Percentiles rank a stretch among this genome's conserved stretches.
Conservation (phyloP, 2,797 vertebrate genomes). For the Melanotaenia trifasciata region DNA sequence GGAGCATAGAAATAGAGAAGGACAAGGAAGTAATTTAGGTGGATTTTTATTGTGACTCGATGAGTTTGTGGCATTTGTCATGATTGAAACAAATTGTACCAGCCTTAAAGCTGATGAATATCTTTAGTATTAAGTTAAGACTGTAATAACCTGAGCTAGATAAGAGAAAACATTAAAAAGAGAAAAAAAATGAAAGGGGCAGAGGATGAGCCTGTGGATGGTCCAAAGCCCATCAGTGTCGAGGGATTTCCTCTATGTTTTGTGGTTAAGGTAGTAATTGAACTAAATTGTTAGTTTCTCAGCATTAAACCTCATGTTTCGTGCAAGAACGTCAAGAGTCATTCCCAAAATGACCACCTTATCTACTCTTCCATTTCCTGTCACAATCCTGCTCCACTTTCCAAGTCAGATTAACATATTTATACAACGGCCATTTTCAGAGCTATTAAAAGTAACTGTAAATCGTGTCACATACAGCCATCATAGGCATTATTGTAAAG, state of each 20-base stretch:
- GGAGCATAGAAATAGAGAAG: constrained; percentile 38
- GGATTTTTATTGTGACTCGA: constrained; percentile 61
- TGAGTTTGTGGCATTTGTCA: constrained; percentile 57
- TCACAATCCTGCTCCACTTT: constrained; percentile 39
- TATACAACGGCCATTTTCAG: constrained; percentile 59
- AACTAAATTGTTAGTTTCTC: constrained; percentile 59
- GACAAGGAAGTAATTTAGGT: constrained; percentile 52
- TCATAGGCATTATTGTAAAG: constrained; percentile 23
- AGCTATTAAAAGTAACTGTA: constrained; percentile 52
- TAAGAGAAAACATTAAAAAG: constrained; percentile 18
- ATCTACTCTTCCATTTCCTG: constrained; percentile 71
- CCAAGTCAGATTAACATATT: constrained; percentile 52
- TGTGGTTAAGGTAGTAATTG: constrained; percentile 53
- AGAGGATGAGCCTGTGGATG: constrained; percentile 25
- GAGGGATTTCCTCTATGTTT: constrained; percentile 61
- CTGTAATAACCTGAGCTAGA: not conserved
- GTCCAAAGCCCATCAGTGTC: constrained; percentile 41
- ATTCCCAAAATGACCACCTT: constrained; percentile 55
- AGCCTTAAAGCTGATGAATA: constrained; percentile 40
- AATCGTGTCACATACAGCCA: constrained; percentile 37
- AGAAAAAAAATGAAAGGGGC: not conserved
- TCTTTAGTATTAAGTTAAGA: constrained; percentile 28
- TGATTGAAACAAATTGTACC: constrained; percentile 44
- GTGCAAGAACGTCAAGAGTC: constrained; percentile 30
- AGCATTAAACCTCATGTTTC: constrained; percentile 48